Percentiles rank a stretch among this genome's conserved stretches.
Conservation (phyloP, 2,888 invertebrate genomes). For the Cephus runcator region DNA sequence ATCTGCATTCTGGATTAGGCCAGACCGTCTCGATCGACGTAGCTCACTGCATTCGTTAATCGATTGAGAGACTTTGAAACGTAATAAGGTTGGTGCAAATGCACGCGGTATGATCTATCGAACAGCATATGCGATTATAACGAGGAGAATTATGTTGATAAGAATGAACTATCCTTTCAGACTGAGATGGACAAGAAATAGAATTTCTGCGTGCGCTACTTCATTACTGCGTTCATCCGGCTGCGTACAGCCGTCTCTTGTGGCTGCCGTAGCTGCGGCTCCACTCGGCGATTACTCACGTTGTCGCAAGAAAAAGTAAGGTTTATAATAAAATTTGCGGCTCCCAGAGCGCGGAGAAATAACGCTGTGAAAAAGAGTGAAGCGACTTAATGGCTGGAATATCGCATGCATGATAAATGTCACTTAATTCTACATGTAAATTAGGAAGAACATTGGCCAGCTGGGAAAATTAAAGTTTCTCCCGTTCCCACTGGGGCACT, state of each 20-base stretch:
- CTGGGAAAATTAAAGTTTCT: not conserved
- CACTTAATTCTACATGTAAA: slow-evolving; percentile 38
- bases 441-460: slow-evolving; percentile 13
- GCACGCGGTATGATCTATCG: too few relatives aligned
- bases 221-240: not conserved
- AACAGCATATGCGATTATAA: not conserved
- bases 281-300: slow-evolving; percentile 34
- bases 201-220: too few relatives aligned
- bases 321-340: slow-evolving; percentile 34
- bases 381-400: slow-evolving; percentile 34
- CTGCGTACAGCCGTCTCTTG: not conserved
- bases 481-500: too few relatives aligned
- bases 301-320: slow-evolving; percentile 31
- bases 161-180: not conserved
- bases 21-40: too few relatives aligned
- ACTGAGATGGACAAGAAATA: too few relatives aligned
- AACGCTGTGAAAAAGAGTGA: slow-evolving; percentile 7
- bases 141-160: not conserved
- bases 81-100: not conserved
- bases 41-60: too few relatives aligned
- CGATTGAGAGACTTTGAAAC: too few relatives aligned
- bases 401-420: slow-evolving; percentile 36
- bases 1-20: too few relatives aligned
- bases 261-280: not conserved
- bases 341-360: slow-evolving; percentile 20